Evolutionary conservation across 1,140 invertebrate species (phyloP).

Genomic region (Atta cephalotes): DNA sequence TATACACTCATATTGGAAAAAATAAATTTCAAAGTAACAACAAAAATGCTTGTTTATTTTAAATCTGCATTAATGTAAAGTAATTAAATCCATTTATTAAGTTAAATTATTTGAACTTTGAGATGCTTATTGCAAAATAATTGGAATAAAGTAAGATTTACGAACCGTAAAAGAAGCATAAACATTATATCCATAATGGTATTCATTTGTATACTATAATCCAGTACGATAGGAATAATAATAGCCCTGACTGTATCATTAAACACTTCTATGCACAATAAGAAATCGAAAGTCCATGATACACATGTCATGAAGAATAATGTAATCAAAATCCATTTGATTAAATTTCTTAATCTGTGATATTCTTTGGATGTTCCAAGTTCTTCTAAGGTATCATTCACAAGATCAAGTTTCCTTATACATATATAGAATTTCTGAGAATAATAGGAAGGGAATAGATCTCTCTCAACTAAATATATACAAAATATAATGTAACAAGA

Average conservation of each 20-base stretch:
- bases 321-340: background rate
- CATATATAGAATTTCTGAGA: constrained; percentile 10
- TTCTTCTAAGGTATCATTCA: constrained; percentile 33
- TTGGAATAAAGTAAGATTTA: background rate
- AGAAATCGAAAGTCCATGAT: background rate
- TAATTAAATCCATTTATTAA: too few relatives aligned
- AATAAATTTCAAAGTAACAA: too few relatives aligned
- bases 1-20: too few relatives aligned
- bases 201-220: background rate
- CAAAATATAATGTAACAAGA: background rate
- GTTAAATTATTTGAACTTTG: too few relatives aligned
- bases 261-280: background rate
- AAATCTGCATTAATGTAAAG: too few relatives aligned
- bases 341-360: background rate
- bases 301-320: background rate
- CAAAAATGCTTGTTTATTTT: too few relatives aligned
- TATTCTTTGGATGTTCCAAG: constrained; percentile 9
- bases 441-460: background rate
- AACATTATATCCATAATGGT: background rate
- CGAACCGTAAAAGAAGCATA: constrained; percentile 6
- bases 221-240: background rate
- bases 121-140: background rate
- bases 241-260: background rate
- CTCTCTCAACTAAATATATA: background rate
- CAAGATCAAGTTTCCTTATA: background rate